These are phyloP conservation scores for Eupleurogrammus muticus DNA, from an alignment of 2,797 vertebrate species.

Conservation along the genomic window DNA sequence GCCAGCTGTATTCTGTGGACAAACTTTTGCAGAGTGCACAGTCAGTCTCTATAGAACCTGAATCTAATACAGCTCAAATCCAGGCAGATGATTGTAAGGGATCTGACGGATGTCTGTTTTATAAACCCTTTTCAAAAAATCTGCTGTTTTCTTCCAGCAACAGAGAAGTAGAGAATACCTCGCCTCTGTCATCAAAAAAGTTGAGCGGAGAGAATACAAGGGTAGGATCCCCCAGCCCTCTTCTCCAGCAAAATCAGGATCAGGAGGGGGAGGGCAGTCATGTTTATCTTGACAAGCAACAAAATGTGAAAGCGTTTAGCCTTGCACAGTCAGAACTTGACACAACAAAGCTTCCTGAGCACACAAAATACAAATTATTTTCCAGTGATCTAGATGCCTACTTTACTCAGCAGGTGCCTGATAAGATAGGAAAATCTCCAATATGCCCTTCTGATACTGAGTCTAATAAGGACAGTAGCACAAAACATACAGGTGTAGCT, in stretches of 20 bases:
- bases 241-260: conserved; percentile 10
- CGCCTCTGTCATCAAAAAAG: conserved; percentile 28
- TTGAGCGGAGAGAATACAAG: conserved; percentile 22
- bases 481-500: conserved; percentile 12
- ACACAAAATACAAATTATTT: conserved; percentile 14
- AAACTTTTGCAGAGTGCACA: neutral
- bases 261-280: conserved; percentile 13
- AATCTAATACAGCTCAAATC: conserved; percentile 17
- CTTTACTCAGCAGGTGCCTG: conserved; percentile 22
- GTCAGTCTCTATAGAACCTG: conserved; percentile 4
- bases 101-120: conserved; percentile 27
- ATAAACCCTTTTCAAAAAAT: conserved; percentile 22
- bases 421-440: conserved; percentile 29
- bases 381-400: conserved; percentile 12
- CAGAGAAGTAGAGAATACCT: conserved; percentile 32
- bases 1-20: conserved; percentile 21
- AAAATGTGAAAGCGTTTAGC: conserved; percentile 28
- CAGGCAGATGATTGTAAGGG: conserved; percentile 26
- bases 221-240: conserved; percentile 22
- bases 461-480: conserved; percentile 11
- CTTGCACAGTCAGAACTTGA: conserved; percentile 30
- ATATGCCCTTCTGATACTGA: conserved; percentile 12
- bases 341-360: conserved; percentile 28
- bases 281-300: conserved; percentile 42
- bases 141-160: conserved; percentile 35